These are phyloP conservation scores for Cossypha dichroa DNA, from an alignment of 2,797 vertebrate genomes.

Conservation along the genomic window DNA sequence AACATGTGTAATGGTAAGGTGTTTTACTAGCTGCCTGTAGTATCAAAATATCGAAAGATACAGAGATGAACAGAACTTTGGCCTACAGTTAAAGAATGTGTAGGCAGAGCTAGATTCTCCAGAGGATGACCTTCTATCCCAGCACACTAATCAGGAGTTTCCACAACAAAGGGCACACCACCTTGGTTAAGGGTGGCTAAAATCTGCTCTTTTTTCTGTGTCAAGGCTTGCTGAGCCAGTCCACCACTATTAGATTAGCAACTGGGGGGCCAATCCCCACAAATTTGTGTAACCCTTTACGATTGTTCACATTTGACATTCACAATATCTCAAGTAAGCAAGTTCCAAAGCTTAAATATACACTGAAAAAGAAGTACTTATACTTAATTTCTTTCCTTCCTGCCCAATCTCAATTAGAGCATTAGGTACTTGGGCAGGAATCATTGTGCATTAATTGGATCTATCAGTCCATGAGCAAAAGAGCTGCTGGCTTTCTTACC, in stretches of 20 bases:
- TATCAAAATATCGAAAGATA: neutral
- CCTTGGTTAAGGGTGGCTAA: neutral
- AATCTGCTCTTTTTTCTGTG: neutral
- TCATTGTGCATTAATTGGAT: neutral
- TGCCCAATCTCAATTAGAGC: neutral
- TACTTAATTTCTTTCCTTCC: neutral
- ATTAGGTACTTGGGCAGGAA: neutral
- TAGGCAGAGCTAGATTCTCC: neutral
- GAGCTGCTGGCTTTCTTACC: constrained; percentile 75
- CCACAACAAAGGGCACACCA: neutral
- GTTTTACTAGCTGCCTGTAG: neutral
- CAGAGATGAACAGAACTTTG: neutral
- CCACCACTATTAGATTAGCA: neutral
- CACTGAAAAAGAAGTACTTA: neutral
- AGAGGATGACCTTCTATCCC: neutral
- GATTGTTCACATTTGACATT: neutral
- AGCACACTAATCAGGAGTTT: neutral
- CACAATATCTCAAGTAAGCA: neutral
- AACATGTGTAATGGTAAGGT: neutral
- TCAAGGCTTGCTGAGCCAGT: neutral
- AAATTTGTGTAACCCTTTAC: neutral
- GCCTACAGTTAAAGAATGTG: neutral
- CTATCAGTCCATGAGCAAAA: neutral
- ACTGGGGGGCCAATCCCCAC: neutral
- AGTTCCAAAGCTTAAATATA: neutral